These are phyloP conservation scores for Pangasius krempfi DNA, from an alignment of 2,797 vertebrate species.

Conservation along the genomic window DNA sequence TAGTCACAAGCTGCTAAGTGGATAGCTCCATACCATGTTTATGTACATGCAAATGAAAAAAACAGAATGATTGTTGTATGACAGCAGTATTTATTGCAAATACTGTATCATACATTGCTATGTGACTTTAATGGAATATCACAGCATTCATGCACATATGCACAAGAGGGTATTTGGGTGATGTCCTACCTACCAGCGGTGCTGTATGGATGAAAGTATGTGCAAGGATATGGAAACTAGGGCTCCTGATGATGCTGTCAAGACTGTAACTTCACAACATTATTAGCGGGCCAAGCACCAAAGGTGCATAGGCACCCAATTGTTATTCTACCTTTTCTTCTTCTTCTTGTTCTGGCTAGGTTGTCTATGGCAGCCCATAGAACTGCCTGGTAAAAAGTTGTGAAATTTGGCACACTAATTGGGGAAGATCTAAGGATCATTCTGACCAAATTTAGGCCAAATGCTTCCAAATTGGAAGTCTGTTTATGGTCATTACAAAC, in stretches of 20 bases:
- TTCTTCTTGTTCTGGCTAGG: no score
- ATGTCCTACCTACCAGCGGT: not conserved
- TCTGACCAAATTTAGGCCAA: no score
- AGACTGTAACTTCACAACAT: not conserved
- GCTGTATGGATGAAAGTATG: not conserved
- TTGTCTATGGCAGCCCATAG: no score
- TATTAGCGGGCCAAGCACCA: no score
- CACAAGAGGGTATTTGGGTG: not conserved
- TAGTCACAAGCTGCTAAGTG: not conserved
- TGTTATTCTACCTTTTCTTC: no score
- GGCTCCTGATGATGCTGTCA: not conserved
- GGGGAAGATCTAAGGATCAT: no score
- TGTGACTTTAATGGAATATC: not conserved
- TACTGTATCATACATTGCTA: not conserved
- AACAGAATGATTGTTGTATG: not conserved
- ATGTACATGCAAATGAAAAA: not conserved
- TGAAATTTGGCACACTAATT: no score
- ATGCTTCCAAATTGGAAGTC: no score
- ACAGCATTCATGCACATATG: not conserved
- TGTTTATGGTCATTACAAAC: no score
- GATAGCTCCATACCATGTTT: not conserved
- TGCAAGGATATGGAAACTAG: not conserved
- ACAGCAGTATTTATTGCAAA: constrained; percentile 1
- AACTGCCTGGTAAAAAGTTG: no score
- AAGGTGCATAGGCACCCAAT: no score